Evolutionary conservation across 2,888 invertebrate genomes (phyloP).

Genomic region (Phlogophora meticulosa): DNA sequence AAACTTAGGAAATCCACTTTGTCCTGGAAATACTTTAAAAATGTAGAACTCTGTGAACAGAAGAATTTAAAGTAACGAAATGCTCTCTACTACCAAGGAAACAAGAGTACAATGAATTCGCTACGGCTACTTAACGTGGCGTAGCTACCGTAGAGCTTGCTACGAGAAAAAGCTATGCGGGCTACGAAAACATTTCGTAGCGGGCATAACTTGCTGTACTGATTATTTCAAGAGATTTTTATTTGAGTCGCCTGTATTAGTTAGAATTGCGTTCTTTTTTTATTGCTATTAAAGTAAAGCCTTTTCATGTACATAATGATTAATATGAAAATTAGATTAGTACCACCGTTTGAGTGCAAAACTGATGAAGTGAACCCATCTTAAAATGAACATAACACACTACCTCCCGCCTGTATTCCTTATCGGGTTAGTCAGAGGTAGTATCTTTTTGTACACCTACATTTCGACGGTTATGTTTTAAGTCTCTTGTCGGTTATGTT

Average conservation of each 20-base stretch:
- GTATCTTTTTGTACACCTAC: too few species aligned
- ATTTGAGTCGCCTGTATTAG: conserved; percentile 1
- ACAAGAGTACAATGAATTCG: conserved; percentile 62
- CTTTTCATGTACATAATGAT: too few species aligned
- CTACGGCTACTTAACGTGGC: conserved; percentile 36
- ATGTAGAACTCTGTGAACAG: conserved; percentile 43
- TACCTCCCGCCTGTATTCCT: too few species aligned
- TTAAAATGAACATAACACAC: too few species aligned
- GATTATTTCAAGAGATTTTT: conserved; percentile 47
- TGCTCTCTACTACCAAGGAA: conserved; percentile 61
- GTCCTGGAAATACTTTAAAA: conserved; percentile 45
- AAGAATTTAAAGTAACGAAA: conserved; percentile 57
- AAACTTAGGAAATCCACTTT: conserved; percentile 13
- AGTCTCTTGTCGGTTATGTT: too few species aligned
- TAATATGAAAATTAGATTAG: too few species aligned
- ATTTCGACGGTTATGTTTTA: too few species aligned
- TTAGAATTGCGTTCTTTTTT: too few species aligned
- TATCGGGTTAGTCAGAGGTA: too few species aligned
- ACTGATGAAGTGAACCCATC: too few species aligned
- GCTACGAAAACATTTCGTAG: conserved; percentile 59
- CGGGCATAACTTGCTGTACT: conserved; percentile 11
- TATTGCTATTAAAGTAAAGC: too few species aligned
- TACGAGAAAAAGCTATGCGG: conserved; percentile 58
- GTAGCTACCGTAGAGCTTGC: conserved; percentile 59
- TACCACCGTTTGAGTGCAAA: too few species aligned